phyloP scores from a whole-genome alignment of 1,140 invertebrate genomes.

The Zaprionus davidi region DNA sequence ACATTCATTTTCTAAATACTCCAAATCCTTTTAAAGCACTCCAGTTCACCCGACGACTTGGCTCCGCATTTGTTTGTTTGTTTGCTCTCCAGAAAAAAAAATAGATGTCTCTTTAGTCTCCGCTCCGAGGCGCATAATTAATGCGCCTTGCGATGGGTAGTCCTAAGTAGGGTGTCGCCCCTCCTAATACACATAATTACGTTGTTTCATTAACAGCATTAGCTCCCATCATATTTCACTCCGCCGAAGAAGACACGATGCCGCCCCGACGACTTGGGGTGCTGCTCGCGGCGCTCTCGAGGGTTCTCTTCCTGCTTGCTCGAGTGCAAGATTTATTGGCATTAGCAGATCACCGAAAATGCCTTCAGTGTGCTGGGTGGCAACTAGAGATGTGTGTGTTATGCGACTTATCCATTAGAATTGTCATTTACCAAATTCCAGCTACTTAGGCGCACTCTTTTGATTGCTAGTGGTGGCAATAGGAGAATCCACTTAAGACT shows the following conservation, averaged over 20 bases:
- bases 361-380: conserved; percentile 63
- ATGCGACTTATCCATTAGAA: neutral
- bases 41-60: conserved; percentile 49
- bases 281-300: conserved; percentile 10
- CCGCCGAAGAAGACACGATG: conserved; percentile 36
- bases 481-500: neutral
- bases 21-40: conserved; percentile 73
- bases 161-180: conserved; percentile 74
- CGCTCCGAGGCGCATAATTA: conserved; percentile 65
- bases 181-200: conserved; percentile 72
- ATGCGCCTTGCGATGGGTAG: conserved; percentile 55
- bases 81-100: neutral
- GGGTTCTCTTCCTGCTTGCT: conserved; percentile 12
- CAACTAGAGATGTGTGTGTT: conserved; percentile 50
- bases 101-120: conserved; percentile 21
- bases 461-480: neutral
- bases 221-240: conserved; percentile 79
- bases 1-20: neutral
- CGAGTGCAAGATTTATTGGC: conserved; percentile 69
- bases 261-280: conserved; percentile 54
- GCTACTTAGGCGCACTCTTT: neutral
- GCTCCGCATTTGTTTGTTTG: conserved; percentile 57
- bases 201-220: conserved; percentile 82
- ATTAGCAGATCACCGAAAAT: conserved; percentile 67
- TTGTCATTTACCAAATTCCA: conserved; percentile 1